Conservation (phyloP, 1,140 invertebrate species). For the Hylaeus anthracinus region DNA sequence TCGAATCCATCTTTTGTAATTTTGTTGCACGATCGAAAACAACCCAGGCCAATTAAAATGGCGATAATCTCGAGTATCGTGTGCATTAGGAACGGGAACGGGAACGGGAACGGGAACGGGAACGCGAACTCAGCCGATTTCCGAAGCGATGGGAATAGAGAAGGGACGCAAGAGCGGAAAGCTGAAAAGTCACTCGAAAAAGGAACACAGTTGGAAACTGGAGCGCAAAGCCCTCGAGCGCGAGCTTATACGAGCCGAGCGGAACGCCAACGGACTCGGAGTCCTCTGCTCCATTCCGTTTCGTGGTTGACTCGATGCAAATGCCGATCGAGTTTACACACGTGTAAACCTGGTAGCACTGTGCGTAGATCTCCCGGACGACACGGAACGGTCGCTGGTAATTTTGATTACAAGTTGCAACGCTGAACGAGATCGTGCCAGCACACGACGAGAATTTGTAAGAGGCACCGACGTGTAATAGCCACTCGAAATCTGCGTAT, state of each 20-base stretch:
- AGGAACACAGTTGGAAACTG: neutral
- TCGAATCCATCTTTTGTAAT: too few relatives aligned
- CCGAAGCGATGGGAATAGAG: too few relatives aligned
- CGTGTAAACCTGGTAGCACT: constrained; percentile 55
- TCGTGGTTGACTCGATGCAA: constrained; percentile 54
- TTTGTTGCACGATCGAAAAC: too few relatives aligned
- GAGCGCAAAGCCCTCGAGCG: constrained; percentile 20
- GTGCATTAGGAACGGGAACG: too few relatives aligned
- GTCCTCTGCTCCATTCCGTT: constrained; percentile 10
- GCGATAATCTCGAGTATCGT: too few relatives aligned
- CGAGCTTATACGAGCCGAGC: neutral
- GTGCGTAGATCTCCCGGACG: constrained; percentile 45
- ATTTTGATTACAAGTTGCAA: constrained; percentile 65
- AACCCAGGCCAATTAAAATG: too few relatives aligned
- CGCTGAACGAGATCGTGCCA: constrained; percentile 49
- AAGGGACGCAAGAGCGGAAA: neutral
- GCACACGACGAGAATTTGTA: constrained; percentile 35
- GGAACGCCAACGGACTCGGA: too few relatives aligned
- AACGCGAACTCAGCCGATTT: too few relatives aligned
- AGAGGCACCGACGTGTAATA: constrained; percentile 53
- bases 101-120: too few relatives aligned
- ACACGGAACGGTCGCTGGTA: constrained; percentile 41
- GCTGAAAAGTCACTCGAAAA: neutral
- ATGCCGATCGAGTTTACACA: constrained; percentile 60
- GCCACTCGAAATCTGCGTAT: constrained; percentile 55